Evolutionary conservation across 2,797 vertebrate species (phyloP).

Genomic region (Hyperoplus lanceolatus): DNA sequence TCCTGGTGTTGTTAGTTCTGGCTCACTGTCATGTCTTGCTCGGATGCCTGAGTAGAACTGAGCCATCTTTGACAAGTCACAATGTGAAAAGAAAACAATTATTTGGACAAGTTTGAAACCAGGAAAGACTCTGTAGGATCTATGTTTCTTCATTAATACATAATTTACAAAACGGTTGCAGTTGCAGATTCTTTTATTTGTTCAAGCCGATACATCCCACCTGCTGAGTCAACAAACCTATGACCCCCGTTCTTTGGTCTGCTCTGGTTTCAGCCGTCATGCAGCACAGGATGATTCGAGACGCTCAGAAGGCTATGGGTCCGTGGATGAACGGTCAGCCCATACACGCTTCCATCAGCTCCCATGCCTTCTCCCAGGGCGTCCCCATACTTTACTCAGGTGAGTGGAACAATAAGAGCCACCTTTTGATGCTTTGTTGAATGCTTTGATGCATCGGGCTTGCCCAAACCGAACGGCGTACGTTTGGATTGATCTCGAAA

Average conservation of each 20-base stretch:
- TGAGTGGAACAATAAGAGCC: slow-evolving; percentile 54
- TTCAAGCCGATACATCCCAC: background rate
- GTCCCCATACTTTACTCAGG: slow-evolving; percentile 89
- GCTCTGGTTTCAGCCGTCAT: slow-evolving; percentile 85
- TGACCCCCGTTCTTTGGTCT: background rate
- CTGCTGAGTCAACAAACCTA: background rate
- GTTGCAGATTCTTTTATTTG: background rate
- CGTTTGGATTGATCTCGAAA: slow-evolving; percentile 28
- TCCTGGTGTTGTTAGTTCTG: too few relatives aligned
- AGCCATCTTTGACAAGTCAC: too few relatives aligned
- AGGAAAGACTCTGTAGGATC: too few relatives aligned
- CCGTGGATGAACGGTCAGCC: slow-evolving; percentile 92
- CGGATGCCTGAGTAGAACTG: too few relatives aligned
- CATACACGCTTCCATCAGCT: slow-evolving; percentile 86
- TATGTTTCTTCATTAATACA: background rate
- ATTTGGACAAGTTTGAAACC: too few relatives aligned
- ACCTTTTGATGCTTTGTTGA: slow-evolving; percentile 13
- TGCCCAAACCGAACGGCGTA: background rate
- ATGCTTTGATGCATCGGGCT: background rate
- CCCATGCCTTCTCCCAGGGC: slow-evolving; percentile 88
- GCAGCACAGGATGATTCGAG: slow-evolving; percentile 89
- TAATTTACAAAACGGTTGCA: background rate
- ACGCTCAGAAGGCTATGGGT: slow-evolving; percentile 86
- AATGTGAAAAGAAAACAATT: too few relatives aligned
- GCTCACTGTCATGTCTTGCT: too few relatives aligned